These are phyloP conservation scores for Erinaceus europaeus DNA, from an alignment of 2,113 vertebrate species.

Conservation along the genomic window DNA sequence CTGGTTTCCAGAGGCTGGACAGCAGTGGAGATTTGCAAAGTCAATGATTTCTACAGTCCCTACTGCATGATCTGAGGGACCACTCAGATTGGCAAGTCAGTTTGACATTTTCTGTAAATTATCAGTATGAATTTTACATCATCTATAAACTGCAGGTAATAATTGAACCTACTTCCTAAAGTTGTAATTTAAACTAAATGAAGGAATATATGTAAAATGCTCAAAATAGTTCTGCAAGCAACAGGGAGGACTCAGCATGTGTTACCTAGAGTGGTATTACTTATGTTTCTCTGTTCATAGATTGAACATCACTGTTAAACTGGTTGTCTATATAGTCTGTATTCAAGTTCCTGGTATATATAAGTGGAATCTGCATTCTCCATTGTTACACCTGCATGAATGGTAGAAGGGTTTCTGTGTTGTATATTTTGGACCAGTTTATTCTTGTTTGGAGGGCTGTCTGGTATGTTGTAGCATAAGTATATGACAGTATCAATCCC, in stretches of 20 bases:
- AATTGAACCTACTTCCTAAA: background rate
- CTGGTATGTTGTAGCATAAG: too few relatives aligned
- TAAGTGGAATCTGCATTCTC: background rate
- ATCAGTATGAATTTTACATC: background rate
- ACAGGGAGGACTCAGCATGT: background rate
- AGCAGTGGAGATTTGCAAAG: background rate
- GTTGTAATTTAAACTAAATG: background rate
- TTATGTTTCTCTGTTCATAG: background rate
- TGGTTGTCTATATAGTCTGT: background rate
- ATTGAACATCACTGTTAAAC: background rate
- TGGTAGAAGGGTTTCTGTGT: background rate
- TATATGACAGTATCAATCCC: background rate
- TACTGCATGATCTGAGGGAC: background rate
- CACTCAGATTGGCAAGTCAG: background rate
- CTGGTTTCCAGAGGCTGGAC: background rate
- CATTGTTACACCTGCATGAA: background rate
- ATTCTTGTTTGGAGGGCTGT: background rate
- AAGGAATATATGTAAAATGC: background rate
- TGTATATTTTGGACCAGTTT: background rate
- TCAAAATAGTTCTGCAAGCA: background rate
- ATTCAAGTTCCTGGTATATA: background rate
- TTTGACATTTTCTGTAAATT: background rate
- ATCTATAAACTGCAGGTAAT: too few relatives aligned
- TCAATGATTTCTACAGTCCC: background rate
- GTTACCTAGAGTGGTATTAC: background rate